Base-by-base conservation (phyloP, 2,797 vertebrate genomes). In the Hemibagrus guttatus region DNA sequence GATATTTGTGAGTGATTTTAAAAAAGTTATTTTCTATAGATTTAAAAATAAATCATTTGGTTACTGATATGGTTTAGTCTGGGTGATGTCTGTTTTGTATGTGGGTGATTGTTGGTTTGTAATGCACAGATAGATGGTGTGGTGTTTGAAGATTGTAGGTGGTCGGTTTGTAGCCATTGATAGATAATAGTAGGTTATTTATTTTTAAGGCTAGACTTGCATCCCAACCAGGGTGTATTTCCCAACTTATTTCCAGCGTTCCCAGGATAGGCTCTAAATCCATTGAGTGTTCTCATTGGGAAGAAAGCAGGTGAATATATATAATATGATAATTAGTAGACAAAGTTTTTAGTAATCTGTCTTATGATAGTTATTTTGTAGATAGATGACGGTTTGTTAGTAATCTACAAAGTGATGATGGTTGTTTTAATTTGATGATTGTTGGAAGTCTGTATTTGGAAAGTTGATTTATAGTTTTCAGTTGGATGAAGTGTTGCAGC, bases 381-480 rank as follows among this genome's bases (percentile, higher is more conserved):
- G 49, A 56, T 58, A 16, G 31, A 54, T 9, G 46, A 78, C 39
- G 21, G 54, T 13, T 79, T 21, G 19, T 31, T 23, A 81, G 35
- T 66, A 52, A 16, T 85, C 54, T 63, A 42, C 8, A 66, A 31
- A 49, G 4, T 26, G 19, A 13, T 61, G 76, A 26, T 42, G 61
- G 26, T 16, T 66, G 8, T 78, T 58, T 39, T 58, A 21, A 78
- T 56, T 58, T 21, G 17, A 35, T 56, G 17, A 52, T 58, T 35
- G 9, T 6, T 35, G 7, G 19, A 42, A 39, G 76, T 42, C 31
- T 59, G 12, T 80, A 49, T 28, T 17, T 49, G 1, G 4, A 81
- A 63, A 28, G 35, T 52, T 83, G 46, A 83, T 68, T 28, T 68
- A 68, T 31, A 68, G n/a, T 54, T 63, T 52, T 59, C 56, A 61